Conservation (phyloP, 2,888 invertebrate species). For the Apomyelois bistriatella region DNA sequence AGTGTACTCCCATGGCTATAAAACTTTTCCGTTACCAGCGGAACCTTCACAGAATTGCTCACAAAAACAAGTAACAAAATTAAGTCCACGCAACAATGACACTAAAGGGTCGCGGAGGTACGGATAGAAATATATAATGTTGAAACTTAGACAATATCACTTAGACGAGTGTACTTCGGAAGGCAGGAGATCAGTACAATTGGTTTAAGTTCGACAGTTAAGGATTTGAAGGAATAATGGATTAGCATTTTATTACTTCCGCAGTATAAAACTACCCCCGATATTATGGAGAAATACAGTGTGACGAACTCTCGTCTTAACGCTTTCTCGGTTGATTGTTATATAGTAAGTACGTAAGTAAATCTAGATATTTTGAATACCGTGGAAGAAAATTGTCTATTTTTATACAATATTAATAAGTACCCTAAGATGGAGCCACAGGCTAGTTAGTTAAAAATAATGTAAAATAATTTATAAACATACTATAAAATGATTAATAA, state of each 20-base stretch:
- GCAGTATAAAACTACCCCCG: not conserved
- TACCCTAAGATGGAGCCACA: no score
- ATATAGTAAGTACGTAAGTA: no score
- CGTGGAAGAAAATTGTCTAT: no score
- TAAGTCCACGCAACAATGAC: constrained; percentile 25
- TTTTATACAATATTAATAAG: no score
- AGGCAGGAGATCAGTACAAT: constrained; percentile 19
- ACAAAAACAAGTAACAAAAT: constrained; percentile 21
- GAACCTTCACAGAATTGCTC: not conserved
- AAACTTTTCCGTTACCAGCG: not conserved
- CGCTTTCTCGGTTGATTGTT: no score
- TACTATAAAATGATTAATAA: no score
- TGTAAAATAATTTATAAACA: no score
- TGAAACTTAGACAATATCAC: constrained; percentile 21
- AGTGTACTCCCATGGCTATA: not conserved
- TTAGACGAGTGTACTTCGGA: constrained; percentile 23
- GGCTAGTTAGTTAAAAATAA: no score
- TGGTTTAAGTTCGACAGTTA: constrained; percentile 23
- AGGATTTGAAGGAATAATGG: constrained; percentile 16
- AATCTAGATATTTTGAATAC: no score
- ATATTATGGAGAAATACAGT: not conserved
- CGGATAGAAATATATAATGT: constrained; percentile 17
- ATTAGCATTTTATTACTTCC: constrained; percentile 24
- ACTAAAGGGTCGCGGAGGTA: constrained; percentile 21
- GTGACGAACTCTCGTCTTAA: not conserved